A percentile compares a stretch with the other conserved stretches of the same genome.
phyloP scores from a whole-genome alignment of 2,113 vertebrate genomes.

The Tetrax tetrax region DNA sequence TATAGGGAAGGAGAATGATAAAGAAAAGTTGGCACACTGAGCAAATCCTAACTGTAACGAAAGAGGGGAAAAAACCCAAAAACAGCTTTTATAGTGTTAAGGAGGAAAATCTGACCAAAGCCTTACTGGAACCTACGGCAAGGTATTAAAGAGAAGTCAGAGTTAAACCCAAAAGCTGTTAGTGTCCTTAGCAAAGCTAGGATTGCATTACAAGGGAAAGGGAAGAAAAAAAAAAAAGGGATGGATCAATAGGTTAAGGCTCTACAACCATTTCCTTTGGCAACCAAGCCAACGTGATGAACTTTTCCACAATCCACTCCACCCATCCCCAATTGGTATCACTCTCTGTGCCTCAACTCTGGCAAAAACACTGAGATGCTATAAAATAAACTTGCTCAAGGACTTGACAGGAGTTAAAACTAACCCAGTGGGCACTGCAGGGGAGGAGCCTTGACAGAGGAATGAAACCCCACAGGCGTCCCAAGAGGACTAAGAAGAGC shows the following conservation, averaged over 20 bases:
- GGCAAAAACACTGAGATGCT: neutral
- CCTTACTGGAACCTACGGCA: neutral
- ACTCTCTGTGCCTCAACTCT: neutral
- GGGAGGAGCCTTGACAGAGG: neutral
- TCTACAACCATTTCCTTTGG: neutral
- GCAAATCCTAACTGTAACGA: neutral
- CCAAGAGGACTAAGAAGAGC: neutral
- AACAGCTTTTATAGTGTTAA: neutral
- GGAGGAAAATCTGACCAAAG: neutral
- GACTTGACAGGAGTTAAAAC: neutral
- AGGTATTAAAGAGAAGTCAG: neutral
- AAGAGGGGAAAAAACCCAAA: neutral
- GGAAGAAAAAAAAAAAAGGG: too few species aligned
- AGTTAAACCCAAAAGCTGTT: neutral
- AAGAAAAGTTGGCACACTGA: neutral
- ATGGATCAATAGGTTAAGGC: neutral
- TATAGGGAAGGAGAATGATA: neutral
- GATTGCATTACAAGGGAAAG: neutral
- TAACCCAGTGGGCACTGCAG: neutral
- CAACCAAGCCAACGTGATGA: accelerated
- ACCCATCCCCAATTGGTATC: neutral
- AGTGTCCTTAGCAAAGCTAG: neutral
- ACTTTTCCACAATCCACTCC: neutral
- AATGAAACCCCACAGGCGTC: neutral
- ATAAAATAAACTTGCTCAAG: neutral